Evolutionary conservation across 2,888 invertebrate genomes (phyloP), one percentile per base, ranked within the genome.

Genomic region (Euplexia lucipara): DNA sequence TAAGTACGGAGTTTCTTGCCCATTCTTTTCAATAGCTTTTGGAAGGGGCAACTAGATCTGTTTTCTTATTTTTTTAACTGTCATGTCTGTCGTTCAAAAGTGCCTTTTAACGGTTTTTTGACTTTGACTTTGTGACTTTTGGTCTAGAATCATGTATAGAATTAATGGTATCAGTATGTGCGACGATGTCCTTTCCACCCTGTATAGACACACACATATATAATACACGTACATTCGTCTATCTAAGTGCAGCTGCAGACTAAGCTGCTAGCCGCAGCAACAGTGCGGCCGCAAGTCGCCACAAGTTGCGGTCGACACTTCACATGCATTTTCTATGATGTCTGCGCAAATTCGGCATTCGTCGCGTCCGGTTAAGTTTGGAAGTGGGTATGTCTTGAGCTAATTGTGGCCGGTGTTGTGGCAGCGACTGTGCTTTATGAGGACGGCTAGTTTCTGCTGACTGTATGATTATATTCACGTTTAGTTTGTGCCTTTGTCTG

Each of bases 291-390:
- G 32, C 56, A 65, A 72, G 47, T 64, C 53, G 26, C 78, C 78
- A 39, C 78, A 65, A 73, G 48, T 60, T 60, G 73, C 48, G 67
- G 78, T 67, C 26, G 51, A 71, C 54, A 64, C 44, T 71, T 56
- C 52, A 56, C 79, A 74, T 74, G 78, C 52, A 74, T 74, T 74
- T 74, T 74, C 41, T 60, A 74, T 74, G 73, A 66, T 66, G 52
- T 66, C 48, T 56, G 78, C 39, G 30, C 67, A 53, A 73, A 74
- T 74, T 78, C 57, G 45, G 75, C 45, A 44, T 57, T 73, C 52
- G 56, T 65, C 74, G 56, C 59, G 56, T 53, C 56, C 20, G 59
- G 22, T 26, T 12, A 53, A 78, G 52, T 74, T 73, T 60, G 16
- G 14, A 22, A 45, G 30, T 45, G 18, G 47, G 44, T 60, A 44